Conservation (phyloP, 2,113 vertebrate species). For the Desmodus rotundus region DNA sequence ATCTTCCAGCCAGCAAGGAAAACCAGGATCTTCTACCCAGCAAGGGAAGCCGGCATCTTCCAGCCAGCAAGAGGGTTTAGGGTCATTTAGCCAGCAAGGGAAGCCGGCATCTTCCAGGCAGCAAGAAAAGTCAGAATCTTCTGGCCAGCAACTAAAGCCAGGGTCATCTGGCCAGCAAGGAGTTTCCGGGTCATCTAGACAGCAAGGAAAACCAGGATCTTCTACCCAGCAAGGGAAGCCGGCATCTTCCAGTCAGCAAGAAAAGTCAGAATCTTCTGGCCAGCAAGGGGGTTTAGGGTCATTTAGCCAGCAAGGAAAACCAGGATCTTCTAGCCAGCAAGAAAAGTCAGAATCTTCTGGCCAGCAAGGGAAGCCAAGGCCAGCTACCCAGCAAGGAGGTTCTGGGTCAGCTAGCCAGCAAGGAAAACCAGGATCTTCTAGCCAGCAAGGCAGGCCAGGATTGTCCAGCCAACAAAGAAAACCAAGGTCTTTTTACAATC, state of each 20-base stretch:
- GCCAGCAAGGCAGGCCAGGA: background rate
- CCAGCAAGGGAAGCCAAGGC: background rate
- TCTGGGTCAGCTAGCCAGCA: background rate
- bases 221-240: background rate
- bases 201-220: background rate
- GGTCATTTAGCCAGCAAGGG: background rate
- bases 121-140: background rate
- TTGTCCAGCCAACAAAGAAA: background rate
- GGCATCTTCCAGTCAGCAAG: background rate
- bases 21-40: background rate
- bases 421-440: background rate
- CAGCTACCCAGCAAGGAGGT: background rate
- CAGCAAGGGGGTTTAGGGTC: background rate
- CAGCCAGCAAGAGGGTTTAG: too few species aligned
- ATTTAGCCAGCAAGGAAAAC: rapidly evolving
- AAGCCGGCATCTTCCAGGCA: background rate
- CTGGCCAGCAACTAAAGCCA: background rate
- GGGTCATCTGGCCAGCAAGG: background rate
- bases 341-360: background rate
- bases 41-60: background rate
- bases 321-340: background rate
- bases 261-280: rapidly evolving
- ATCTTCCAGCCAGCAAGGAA: background rate
- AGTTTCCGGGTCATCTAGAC: background rate
- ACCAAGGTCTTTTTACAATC: background rate